Evolutionary conservation across 2,113 vertebrate species (phyloP).

Genomic region (Chaenogobius annularis): DNA sequence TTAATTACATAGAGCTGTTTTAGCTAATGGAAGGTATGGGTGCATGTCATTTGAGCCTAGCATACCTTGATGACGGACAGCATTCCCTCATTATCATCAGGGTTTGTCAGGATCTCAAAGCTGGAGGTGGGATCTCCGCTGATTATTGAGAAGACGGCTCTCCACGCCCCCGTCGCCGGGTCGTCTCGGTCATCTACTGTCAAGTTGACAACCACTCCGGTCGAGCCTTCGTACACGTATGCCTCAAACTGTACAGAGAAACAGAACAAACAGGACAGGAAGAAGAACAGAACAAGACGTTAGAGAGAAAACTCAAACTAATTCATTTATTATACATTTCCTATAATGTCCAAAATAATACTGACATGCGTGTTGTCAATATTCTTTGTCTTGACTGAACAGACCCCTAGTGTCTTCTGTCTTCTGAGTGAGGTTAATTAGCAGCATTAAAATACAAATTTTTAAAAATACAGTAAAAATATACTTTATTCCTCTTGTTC

Average conservation of each 20-base stretch:
- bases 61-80: conserved; percentile 92
- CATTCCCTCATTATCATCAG: conserved; percentile 95
- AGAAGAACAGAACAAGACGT: not conserved
- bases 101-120: conserved; percentile 94
- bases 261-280: not conserved
- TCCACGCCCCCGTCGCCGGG: conserved; percentile 88
- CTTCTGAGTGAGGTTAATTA: too few relatives aligned
- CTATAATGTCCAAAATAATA: too few relatives aligned
- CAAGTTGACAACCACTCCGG: conserved; percentile 91
- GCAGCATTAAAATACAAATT: too few relatives aligned
- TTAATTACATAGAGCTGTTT: not conserved
- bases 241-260: conserved; percentile 85
- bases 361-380: too few relatives aligned
- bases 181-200: conserved; percentile 93
- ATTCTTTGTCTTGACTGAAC: too few relatives aligned
- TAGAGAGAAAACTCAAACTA: not conserved
- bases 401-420: too few relatives aligned
- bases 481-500: too few relatives aligned
- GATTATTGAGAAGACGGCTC: conserved; percentile 92
- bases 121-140: conserved; percentile 90
- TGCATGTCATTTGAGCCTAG: not conserved
- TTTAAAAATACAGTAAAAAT: too few relatives aligned
- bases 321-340: too few relatives aligned
- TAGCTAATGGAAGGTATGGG: rapidly evolving
- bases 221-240: conserved; percentile 86